A percentile compares a stretch with the other conserved stretches of the same genome.
Conservation (phyloP, 2,888 invertebrate species). For the Ormyrus rosae region DNA sequence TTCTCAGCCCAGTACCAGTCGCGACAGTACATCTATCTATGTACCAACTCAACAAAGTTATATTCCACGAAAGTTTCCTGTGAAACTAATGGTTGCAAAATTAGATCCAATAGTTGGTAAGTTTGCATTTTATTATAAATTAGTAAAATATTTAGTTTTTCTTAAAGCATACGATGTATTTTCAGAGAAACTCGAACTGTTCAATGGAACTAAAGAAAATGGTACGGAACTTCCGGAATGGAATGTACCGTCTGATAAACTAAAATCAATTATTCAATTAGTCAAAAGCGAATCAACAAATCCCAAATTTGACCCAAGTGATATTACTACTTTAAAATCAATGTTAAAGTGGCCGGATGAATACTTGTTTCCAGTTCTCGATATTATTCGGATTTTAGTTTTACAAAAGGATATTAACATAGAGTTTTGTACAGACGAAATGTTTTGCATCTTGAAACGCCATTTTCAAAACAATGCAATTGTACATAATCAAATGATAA, state of each 20-base stretch:
- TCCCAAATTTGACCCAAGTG: conserved; percentile 48
- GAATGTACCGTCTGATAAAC: conserved; percentile 78
- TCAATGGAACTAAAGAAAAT: conserved; percentile 81
- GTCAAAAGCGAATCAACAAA: conserved; percentile 67
- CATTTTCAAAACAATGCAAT: conserved; percentile 75
- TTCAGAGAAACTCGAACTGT: conserved; percentile 78
- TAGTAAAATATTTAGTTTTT: conserved; percentile 26
- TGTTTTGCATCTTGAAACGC: conserved; percentile 73
- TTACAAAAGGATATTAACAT: conserved; percentile 82
- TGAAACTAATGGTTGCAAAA: conserved; percentile 64
- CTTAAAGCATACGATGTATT: conserved; percentile 39
- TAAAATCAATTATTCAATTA: conserved; percentile 82
- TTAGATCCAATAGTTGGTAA: conserved; percentile 80
- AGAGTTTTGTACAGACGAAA: conserved; percentile 72
- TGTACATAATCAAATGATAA: conserved; percentile 86
- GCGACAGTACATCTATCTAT: neutral
- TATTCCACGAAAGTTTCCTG: conserved; percentile 62
- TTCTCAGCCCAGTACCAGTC: neutral
- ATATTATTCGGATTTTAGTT: conserved; percentile 89
- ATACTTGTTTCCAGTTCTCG: conserved; percentile 91
- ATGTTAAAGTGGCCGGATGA: conserved; percentile 76
- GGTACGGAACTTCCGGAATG: conserved; percentile 68
- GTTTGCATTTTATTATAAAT: conserved; percentile 1
- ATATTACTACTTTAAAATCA: conserved; percentile 30
- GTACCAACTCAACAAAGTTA: neutral